Percentiles rank a stretch among this genome's conserved stretches.
These are phyloP conservation scores for Anabacerthia variegaticeps DNA, from an alignment of 2,797 vertebrate species.

Conservation along the genomic window DNA sequence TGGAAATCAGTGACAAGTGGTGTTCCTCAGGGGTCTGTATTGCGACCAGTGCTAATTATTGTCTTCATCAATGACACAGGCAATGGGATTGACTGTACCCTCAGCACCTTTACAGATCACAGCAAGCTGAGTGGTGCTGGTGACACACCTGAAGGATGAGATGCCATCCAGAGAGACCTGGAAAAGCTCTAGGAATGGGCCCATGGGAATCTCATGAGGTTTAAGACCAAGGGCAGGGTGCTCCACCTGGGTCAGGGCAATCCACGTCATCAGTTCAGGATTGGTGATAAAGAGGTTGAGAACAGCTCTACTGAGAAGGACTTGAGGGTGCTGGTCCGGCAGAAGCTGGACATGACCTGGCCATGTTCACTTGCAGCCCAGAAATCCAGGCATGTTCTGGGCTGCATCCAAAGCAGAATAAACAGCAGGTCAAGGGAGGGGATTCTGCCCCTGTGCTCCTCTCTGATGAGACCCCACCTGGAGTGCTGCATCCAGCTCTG, in stretches of 20 bases:
- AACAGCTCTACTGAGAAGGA: background rate
- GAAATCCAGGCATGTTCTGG: rapidly evolving
- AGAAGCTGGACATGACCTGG: background rate
- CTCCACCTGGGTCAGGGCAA: background rate
- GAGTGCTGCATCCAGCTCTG: background rate
- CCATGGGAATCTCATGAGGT: background rate
- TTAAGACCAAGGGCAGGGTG: background rate
- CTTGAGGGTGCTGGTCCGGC: background rate
- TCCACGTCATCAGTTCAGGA: rapidly evolving
- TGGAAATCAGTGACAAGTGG: background rate
- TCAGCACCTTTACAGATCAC: background rate
- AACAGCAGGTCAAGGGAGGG: background rate
- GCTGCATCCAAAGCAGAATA: background rate
- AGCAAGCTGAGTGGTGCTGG: background rate
- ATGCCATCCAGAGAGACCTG: background rate
- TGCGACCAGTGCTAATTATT: background rate
- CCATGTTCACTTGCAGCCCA: background rate
- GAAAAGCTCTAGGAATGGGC: background rate
- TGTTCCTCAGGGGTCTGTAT: background rate
- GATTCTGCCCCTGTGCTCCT: background rate
- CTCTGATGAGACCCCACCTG: background rate
- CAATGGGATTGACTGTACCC: background rate
- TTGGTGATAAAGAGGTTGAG: background rate
- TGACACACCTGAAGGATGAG: background rate
- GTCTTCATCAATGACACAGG: background rate